Base-by-base conservation (phyloP, 2,888 invertebrate genomes). In the Eupithecia vulgata region DNA sequence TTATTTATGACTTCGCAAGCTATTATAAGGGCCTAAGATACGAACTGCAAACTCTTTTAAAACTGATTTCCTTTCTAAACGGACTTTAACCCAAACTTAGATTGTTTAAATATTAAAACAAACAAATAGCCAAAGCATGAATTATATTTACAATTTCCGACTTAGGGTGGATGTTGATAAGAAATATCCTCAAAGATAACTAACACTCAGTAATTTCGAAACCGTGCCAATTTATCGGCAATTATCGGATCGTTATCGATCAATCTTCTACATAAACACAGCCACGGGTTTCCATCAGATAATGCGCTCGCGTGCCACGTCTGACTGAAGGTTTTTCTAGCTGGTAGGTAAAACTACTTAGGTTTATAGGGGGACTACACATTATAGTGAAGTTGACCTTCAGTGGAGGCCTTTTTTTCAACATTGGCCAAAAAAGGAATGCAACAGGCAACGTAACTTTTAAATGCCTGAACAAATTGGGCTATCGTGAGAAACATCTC, bases 231-330 rank as follows among this genome's bases (percentile, higher is more conserved):
- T 57, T 37, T 57, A 57, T 70, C 67, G 48, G 34, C 13, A 71
- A 67, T 61, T 35, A 71, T 61, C 34, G 59, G 48, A 45, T 61
- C 48, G 10, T 21, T 21, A 59, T 67, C 59, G 48, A 67, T n/a
- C 13, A 25, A 75, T 70, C 73, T 76, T 71, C 67, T 72, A 81
- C 76, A 75, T 71, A 71, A 76, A 79, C 73, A 72, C 64, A 65
- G 21, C 40, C 40, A 42, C 40, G 8, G 59, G 70, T 78, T 77
- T 78, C 64, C 68, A 68, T 79, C 65, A 76, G 81, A 80, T 74
- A 69, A 81, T 78, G 83, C 66, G 69, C 68, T 84, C 74, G 84
- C 84, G 82, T 84, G 85, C 82, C 81, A 57, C 77, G 78, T 6
- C 10, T 21, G 37, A 40, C n/a, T 21, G 37, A 40, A 80, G 78